Conservation (phyloP, 1,140 invertebrate species). For the Drosophila nigromelanica region DNA sequence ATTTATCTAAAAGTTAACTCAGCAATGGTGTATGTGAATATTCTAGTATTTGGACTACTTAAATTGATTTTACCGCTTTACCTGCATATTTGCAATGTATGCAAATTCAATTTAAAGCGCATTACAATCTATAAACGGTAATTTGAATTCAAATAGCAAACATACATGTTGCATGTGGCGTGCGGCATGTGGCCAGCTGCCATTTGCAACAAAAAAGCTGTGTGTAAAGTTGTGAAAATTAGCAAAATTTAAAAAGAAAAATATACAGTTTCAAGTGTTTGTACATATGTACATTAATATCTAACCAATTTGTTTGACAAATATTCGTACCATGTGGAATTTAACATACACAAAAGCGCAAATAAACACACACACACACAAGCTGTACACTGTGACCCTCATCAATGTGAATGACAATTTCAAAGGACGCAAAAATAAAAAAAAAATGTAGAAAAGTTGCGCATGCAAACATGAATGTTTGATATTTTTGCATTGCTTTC, state of each 20-base stretch:
- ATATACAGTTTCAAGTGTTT: neutral
- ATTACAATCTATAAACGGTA: slow-evolving; percentile 45
- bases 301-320: slow-evolving; percentile 52
- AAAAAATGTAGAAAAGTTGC: slow-evolving; percentile 6
- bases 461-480: slow-evolving; percentile 16
- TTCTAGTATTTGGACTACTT: neutral
- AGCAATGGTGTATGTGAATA: neutral
- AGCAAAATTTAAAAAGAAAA: neutral
- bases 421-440: slow-evolving; percentile 3
- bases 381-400: slow-evolving; percentile 22
- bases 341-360: neutral
- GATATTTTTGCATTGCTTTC: slow-evolving; percentile 35
- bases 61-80: slow-evolving; percentile 19
- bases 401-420: slow-evolving; percentile 37
- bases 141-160: slow-evolving; percentile 35
- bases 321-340: slow-evolving; percentile 22
- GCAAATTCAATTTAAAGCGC: slow-evolving; percentile 43
- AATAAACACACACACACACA: neutral
- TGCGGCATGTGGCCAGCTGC: neutral
- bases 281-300: slow-evolving; percentile 26
- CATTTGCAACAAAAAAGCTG: neutral
- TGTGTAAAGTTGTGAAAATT: slow-evolving; percentile 18
- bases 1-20: neutral
- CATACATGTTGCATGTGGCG: slow-evolving; percentile 41
- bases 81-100: slow-evolving; percentile 16